Conservation (phyloP, 1,140 invertebrate species). For the Drosophila varians region DNA sequence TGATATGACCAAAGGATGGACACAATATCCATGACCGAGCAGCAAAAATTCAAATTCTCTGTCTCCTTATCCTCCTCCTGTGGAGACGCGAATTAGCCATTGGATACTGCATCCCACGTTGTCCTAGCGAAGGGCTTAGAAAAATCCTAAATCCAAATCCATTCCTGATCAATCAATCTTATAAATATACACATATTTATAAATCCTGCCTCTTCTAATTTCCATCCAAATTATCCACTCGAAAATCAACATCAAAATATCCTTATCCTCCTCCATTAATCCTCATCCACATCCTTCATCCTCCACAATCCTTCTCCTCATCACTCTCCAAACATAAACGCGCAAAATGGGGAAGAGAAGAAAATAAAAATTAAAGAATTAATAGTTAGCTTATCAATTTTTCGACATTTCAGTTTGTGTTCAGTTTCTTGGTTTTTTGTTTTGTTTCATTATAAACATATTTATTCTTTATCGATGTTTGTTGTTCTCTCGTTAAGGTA, state of each 20-base stretch:
- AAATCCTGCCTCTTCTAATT: slow-evolving; percentile 65
- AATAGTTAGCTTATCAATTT: slow-evolving; percentile 60
- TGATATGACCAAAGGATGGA: slow-evolving; percentile 24
- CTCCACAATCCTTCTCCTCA: slow-evolving; percentile 55
- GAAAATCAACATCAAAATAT: slow-evolving; percentile 70
- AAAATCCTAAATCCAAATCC: slow-evolving; percentile 63
- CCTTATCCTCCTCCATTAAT: slow-evolving; percentile 57
- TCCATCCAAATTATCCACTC: slow-evolving; percentile 57
- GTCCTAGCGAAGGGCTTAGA: slow-evolving; percentile 59
- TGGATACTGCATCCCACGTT: slow-evolving; percentile 67
- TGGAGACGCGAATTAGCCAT: slow-evolving; percentile 41
- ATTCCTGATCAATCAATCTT: slow-evolving; percentile 48
- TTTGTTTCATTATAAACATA: slow-evolving; percentile 53
- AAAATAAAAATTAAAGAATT: slow-evolving; percentile 78
- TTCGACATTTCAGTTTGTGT: slow-evolving; percentile 54
- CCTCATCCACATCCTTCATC: slow-evolving; percentile 20
- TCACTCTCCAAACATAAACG: slow-evolving; percentile 76
- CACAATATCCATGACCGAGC: slow-evolving; percentile 15
- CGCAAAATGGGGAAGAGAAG: slow-evolving; percentile 76
- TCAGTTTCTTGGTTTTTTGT: slow-evolving; percentile 27
- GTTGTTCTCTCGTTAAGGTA: slow-evolving; percentile 25
- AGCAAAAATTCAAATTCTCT: slow-evolving; percentile 26
- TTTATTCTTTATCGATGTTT: slow-evolving; percentile 68
- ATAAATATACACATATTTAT: slow-evolving; percentile 44
- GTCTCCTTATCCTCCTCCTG: slow-evolving; percentile 17